phyloP scores from a whole-genome alignment of 92 coral and sea anemone species.

The Porites cylindrica region DNA sequence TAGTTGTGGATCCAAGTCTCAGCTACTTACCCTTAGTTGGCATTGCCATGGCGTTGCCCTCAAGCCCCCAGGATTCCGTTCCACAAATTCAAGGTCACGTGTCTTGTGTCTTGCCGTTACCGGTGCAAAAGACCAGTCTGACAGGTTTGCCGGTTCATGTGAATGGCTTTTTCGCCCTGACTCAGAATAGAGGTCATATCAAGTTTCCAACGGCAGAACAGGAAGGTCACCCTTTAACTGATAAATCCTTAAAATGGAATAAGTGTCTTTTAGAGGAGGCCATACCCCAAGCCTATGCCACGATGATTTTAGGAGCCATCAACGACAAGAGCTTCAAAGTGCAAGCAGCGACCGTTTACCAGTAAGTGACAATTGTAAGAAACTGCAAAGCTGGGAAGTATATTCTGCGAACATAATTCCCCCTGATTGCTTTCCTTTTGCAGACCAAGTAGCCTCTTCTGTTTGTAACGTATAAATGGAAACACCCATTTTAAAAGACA shows the following conservation, averaged over 20 bases:
- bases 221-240: conserved; percentile 53
- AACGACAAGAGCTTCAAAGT: not conserved
- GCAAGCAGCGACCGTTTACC: conserved; percentile 4
- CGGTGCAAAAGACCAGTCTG: conserved; percentile 69
- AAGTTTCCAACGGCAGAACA: conserved; percentile 81
- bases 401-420: too few species aligned
- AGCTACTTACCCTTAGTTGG: conserved; percentile 87
- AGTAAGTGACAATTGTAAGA: not conserved
- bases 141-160: conserved; percentile 87
- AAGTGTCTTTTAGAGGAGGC: conserved; percentile 71
- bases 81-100: conserved; percentile 64
- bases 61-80: not conserved
- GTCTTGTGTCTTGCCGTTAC: conserved; percentile 76
- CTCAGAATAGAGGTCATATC: conserved; percentile 81
- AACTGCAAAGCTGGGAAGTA: too few species aligned
- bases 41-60: conserved; percentile 75
- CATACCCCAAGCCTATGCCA: conserved; percentile 78
- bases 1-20: conserved; percentile 56
- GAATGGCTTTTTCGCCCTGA: conserved; percentile 81
- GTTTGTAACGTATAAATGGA: too few species aligned
- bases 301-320: conserved; percentile 43
- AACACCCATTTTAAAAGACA: too few species aligned
- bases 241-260: conserved; percentile 79
- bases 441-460: too few species aligned
- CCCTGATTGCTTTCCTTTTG: too few species aligned